Conservation (phyloP, 2,113 vertebrate genomes). For the Halcyon senegalensis region DNA sequence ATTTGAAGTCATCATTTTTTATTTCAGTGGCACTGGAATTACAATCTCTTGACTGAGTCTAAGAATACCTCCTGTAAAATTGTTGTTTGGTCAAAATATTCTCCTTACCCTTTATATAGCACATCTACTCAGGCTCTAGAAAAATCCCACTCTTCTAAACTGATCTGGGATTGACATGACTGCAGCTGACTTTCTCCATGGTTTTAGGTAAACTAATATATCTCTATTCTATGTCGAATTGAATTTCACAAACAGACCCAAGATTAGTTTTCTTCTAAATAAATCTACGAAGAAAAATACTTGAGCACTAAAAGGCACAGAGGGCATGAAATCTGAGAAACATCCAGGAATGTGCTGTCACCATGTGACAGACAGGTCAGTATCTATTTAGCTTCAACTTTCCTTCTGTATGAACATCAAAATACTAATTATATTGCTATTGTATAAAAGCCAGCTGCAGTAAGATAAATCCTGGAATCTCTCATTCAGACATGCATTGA, state of each 20-base stretch:
- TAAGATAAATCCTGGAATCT: neutral
- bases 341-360: neutral
- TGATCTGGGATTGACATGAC: neutral
- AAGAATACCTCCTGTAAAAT: neutral
- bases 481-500: neutral
- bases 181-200: neutral
- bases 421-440: neutral
- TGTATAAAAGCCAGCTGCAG: neutral
- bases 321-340: neutral
- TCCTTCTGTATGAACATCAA: neutral
- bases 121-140: neutral
- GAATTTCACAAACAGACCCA: neutral
- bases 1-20: neutral
- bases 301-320: neutral
- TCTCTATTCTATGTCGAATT: neutral
- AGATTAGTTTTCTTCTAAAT: neutral
- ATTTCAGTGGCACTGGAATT: neutral
- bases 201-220: neutral
- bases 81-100: neutral
- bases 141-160: neutral
- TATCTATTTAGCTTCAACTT: neutral
- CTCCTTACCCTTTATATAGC: neutral
- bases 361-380: neutral
- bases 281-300: neutral
- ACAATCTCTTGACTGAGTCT: neutral